These are phyloP conservation scores for Lacanobia oleracea DNA, from an alignment of 2,888 invertebrate genomes.

Conservation along the genomic window DNA sequence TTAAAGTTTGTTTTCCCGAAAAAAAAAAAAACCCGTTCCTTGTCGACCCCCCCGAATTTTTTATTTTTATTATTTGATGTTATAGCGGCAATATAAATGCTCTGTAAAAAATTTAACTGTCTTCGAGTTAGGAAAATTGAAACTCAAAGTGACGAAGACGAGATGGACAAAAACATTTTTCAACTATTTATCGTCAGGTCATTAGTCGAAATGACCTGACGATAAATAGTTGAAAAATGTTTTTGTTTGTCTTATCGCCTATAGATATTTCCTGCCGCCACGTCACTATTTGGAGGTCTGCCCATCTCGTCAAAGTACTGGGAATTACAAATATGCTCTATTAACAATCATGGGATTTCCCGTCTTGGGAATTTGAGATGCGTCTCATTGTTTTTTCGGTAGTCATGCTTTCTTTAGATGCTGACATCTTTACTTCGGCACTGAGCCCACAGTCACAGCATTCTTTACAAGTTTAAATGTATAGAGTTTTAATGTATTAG, in stretches of 20 bases:
- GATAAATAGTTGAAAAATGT: neutral
- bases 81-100: no score
- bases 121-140: no score
- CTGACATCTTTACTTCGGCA: neutral
- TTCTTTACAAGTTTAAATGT: neutral
- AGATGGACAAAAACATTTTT: conserved; percentile 7
- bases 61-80: no score
- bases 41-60: no score
- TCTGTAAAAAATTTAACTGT: no score
- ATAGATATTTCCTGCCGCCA: neutral
- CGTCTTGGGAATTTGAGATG: neutral
- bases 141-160: no score
- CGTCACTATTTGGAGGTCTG: conserved; percentile 28
- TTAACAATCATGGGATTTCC: conserved; percentile 3
- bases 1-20: no score
- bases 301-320: neutral
- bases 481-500: no score
- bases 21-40: no score
- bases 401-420: neutral
- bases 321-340: conserved; percentile 3
- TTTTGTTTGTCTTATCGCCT: conserved; percentile 15
- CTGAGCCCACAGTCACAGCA: neutral
- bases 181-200: neutral
- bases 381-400: neutral
- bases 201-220: no score